Percentiles rank a stretch among this genome's conserved stretches.
Evolutionary conservation across 2,113 vertebrate genomes (phyloP).

Genomic region (Calyptomena viridis): DNA sequence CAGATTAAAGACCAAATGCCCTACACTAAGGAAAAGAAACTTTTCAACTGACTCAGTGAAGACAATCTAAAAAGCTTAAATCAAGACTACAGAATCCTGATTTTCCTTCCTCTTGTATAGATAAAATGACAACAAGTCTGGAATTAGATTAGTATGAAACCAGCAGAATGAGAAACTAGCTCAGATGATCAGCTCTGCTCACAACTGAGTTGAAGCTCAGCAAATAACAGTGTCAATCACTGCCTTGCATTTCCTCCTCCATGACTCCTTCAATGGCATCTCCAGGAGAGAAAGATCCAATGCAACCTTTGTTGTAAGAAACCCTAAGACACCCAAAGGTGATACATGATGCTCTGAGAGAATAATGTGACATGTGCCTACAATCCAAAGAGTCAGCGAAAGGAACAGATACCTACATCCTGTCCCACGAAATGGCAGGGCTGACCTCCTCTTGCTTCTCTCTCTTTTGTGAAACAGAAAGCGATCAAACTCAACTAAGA

Average conservation of each 20-base stretch:
- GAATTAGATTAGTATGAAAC: neutral
- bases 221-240: neutral
- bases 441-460: neutral
- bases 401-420: neutral
- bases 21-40: neutral
- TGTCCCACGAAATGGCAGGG: neutral
- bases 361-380: neutral
- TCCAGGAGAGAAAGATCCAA: conserved; percentile 14
- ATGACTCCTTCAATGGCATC: neutral
- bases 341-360: neutral
- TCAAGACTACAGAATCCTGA: neutral
- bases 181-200: neutral
- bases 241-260: neutral
- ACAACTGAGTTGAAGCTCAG: neutral
- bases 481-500: neutral
- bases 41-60: neutral
- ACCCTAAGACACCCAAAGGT: neutral
- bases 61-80: neutral
- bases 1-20: neutral
- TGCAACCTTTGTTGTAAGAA: neutral
- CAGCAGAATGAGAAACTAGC: neutral
- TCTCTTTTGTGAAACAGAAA: neutral
- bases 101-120: neutral
- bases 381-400: neutral
- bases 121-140: neutral